Conservation (phyloP, 1,140 invertebrate species). For the Phocides pigmalion region DNA sequence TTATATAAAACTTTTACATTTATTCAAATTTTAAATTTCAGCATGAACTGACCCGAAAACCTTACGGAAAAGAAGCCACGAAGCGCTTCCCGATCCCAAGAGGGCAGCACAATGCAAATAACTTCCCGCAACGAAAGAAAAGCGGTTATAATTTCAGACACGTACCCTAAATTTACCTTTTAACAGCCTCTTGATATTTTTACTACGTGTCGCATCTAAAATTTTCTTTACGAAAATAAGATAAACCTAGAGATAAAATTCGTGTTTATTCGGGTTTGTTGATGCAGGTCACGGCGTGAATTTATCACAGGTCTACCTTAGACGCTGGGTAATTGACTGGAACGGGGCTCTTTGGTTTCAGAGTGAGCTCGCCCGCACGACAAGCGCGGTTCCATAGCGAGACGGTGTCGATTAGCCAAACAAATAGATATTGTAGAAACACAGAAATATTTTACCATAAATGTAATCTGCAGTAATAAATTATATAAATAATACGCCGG, state of each 20-base stretch:
- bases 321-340: conserved; percentile 62
- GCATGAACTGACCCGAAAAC: background rate
- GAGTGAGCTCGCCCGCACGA: conserved; percentile 10
- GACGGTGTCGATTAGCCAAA: background rate
- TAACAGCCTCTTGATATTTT: conserved; percentile 73
- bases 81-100: background rate
- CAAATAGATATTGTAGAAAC: too few species aligned
- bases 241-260: conserved; percentile 62
- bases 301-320: conserved; percentile 66
- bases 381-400: conserved; percentile 7
- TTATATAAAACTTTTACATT: background rate
- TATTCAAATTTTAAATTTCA: background rate
- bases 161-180: conserved; percentile 70
- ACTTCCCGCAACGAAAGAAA: conserved; percentile 20
- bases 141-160: conserved; percentile 55
- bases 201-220: conserved; percentile 63
- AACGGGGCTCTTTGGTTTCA: conserved; percentile 50
- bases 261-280: conserved; percentile 57
- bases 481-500: too few species aligned
- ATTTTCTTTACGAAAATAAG: conserved; percentile 62
- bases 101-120: conserved; percentile 28
- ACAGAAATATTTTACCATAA: too few species aligned
- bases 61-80: background rate
- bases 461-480: too few species aligned
- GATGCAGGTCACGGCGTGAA: conserved; percentile 66